Conservation (phyloP, 2,113 vertebrate species). For the Pontoporia blainvillei region DNA sequence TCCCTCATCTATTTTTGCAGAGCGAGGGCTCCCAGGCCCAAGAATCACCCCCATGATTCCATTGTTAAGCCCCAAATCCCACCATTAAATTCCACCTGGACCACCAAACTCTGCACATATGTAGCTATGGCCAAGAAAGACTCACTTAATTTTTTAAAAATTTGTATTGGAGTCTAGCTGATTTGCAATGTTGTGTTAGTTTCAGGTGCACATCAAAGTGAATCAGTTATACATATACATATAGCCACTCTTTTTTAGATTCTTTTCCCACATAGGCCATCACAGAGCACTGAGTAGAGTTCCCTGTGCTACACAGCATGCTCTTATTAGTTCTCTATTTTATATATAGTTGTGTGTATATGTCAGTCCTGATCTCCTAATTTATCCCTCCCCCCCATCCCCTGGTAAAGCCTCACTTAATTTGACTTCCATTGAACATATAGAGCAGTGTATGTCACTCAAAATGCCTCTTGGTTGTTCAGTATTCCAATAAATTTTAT, state of each 20-base stretch:
- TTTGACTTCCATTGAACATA: background rate
- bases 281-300: too few species aligned
- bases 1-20: background rate
- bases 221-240: too few species aligned
- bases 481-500: background rate
- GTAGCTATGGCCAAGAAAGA: rapidly evolving
- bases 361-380: too few species aligned
- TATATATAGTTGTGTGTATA: too few species aligned
- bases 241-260: too few species aligned
- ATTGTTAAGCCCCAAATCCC: background rate
- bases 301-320: too few species aligned
- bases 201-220: too few species aligned
- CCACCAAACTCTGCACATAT: background rate
- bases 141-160: background rate
- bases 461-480: background rate
- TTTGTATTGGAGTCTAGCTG: too few species aligned
- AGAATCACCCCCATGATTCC: background rate
- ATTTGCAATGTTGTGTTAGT: too few species aligned
- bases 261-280: too few species aligned
- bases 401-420: background rate
- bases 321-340: too few species aligned
- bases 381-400: too few species aligned
- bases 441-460: background rate
- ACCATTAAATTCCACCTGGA: background rate
- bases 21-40: background rate